Evolutionary conservation across 1,140 invertebrate genomes (phyloP).

Genomic region (Drosophila willistoni): DNA sequence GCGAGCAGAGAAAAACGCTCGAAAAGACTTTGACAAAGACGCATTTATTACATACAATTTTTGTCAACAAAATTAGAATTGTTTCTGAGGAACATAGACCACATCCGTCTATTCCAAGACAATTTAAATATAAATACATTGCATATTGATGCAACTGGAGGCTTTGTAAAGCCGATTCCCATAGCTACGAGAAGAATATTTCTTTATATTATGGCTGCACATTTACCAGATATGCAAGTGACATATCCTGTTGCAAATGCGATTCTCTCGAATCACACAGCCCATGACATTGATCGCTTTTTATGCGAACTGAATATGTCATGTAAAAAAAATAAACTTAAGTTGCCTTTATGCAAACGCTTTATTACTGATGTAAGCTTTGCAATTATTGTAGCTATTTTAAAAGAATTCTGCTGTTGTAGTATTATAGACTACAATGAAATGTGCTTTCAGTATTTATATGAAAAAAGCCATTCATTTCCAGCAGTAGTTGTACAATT

Average conservation of each 20-base stretch:
- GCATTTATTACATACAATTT: no score
- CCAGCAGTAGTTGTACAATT: background rate
- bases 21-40: no score
- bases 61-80: background rate
- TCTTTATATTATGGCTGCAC: background rate
- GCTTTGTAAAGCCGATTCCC: background rate
- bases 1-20: no score
- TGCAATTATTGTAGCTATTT: background rate
- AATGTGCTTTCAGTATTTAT: conserved; percentile 3
- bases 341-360: background rate
- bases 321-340: background rate
- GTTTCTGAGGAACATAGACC: conserved; percentile 4
- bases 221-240: background rate
- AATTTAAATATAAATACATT: background rate
- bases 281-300: background rate
- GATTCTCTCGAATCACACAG: background rate
- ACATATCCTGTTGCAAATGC: background rate
- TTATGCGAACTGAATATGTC: background rate
- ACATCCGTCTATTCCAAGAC: background rate
- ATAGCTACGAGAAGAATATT: background rate
- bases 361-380: conserved; percentile 9
- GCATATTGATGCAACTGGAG: conserved; percentile 3
- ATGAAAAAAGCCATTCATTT: background rate
- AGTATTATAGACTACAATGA: background rate
- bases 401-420: no score